Conservation (phyloP, 2,113 vertebrate species). For the Origma solitaria region DNA sequence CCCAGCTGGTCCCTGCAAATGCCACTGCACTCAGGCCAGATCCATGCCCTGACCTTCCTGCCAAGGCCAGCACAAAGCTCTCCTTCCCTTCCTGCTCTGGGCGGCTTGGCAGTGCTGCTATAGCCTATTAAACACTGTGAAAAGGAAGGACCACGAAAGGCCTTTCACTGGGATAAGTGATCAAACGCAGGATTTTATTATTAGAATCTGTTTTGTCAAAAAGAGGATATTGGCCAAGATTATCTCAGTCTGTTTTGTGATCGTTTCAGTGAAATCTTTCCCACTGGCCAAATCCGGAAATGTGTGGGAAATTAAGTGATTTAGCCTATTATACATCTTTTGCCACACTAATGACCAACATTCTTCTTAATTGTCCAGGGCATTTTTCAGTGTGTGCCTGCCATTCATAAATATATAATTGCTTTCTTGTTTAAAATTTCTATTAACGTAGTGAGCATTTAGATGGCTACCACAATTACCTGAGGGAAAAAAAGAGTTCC, state of each 20-base stretch:
- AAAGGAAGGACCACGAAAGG: constrained; percentile 15
- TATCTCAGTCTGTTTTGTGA: constrained; percentile 7
- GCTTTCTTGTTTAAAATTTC: neutral
- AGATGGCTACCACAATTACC: neutral
- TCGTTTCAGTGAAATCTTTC: neutral
- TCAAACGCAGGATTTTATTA: neutral
- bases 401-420: neutral
- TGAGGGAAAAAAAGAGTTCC: neutral
- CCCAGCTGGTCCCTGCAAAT: neutral
- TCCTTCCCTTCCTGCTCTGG: neutral
- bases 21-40: neutral
- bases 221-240: constrained; percentile 16
- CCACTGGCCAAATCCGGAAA: neutral
- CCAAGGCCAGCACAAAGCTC: neutral
- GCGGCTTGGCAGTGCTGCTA: neutral
- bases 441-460: neutral
- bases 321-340: constrained; percentile 13
- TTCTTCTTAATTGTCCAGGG: neutral
- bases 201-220: constrained; percentile 11
- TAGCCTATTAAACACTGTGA: neutral
- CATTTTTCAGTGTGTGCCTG: neutral
- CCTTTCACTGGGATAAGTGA: neutral
- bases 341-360: neutral
- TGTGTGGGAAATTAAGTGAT: constrained; percentile 18
- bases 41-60: neutral